Conservation (phyloP, 2,888 invertebrate genomes). For the Cataglyphis albicans region DNA sequence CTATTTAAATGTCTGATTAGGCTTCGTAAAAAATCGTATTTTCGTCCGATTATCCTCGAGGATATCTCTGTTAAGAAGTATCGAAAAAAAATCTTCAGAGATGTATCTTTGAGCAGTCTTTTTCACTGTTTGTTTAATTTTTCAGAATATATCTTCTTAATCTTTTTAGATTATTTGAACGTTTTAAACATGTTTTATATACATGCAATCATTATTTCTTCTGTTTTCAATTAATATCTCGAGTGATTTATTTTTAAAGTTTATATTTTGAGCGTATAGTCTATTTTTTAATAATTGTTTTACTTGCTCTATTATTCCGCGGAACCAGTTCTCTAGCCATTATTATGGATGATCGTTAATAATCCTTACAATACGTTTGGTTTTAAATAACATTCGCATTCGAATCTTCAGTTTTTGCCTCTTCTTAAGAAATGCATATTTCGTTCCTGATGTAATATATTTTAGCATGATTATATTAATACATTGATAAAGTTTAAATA, state of each 20-base stretch:
- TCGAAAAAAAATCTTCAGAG: background rate
- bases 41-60: background rate
- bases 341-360: background rate
- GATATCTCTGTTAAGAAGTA: background rate
- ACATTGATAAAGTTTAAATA: background rate
- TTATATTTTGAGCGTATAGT: background rate
- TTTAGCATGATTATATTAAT: background rate
- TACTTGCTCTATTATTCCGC: background rate
- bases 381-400: background rate
- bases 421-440: background rate
- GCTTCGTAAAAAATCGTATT: too few relatives aligned
- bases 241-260: background rate
- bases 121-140: background rate
- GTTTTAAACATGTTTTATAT: background rate
- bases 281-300: background rate
- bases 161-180: constrained; percentile 6
- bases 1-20: too few relatives aligned
- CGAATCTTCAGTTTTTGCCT: background rate
- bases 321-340: background rate
- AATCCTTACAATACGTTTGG: background rate
- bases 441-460: background rate
- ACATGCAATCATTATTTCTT: background rate
- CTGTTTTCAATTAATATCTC: background rate
- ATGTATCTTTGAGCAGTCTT: background rate
- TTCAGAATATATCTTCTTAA: background rate